Evolutionary conservation across 2,888 invertebrate genomes (phyloP), one percentile per base, ranked within the genome.

Genomic region (Trichogramma dendrolimi): DNA sequence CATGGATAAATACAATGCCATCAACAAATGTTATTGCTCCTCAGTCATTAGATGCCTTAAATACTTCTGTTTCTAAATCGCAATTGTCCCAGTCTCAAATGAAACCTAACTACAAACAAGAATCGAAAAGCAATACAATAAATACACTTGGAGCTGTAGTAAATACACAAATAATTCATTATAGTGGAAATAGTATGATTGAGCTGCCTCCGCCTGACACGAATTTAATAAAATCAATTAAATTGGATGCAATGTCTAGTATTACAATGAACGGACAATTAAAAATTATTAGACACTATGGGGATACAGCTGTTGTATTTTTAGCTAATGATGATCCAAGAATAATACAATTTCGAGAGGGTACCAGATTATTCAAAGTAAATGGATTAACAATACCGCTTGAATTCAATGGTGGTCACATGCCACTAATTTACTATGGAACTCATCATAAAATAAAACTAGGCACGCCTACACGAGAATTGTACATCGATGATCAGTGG

Each of bases 401-500:
- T 55, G 76, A 78, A 11, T 83, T 85, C 68, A 90, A 90, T 67
- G 88, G 89, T 62, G 84, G 84, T 2, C 91, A 90, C 73, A 87
- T 87, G 70, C 87, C 89, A 67, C 85, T 92, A 7, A 84, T 85
- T 57, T 85, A 92, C 39, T 89, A 89, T 70, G 90, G 90, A 4
- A 85, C 86, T 74, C 80, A 85, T 4, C 90, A 91, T 75, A 79
- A 88, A 65, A 88, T 97, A 42, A 86, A 90, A 69, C 88, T 96
- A 69, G 97, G 97, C 10, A 92, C 92, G 8, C 96, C 96, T 0
- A 94, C 95, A 0, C 84, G 95, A 58, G 96, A 97, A 74, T 81
- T 98, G 47, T 92, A 88, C 72, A 88, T 99, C 55, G 92, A 98
- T 75, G 90, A 90, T 6, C 84, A 88, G 65, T 91, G 92, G 83